These are phyloP conservation scores for Listronotus bonariensis DNA, from an alignment of 1,140 invertebrate species.

Conservation along the genomic window DNA sequence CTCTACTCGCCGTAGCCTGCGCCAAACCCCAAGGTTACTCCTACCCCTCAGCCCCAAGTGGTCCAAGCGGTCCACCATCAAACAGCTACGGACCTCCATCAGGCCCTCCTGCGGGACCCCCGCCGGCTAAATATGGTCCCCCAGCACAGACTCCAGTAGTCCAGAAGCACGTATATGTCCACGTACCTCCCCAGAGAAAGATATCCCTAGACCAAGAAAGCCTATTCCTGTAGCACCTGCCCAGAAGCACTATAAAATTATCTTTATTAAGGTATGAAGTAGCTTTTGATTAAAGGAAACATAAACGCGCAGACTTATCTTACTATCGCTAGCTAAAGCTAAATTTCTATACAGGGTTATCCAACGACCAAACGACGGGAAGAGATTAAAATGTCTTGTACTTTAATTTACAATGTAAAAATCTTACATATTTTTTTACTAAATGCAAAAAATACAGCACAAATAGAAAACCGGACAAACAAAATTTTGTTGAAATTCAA, in stretches of 20 bases:
- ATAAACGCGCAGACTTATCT: no score
- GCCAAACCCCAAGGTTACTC: slow-evolving; percentile 43
- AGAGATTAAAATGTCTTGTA: no score
- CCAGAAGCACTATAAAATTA: slow-evolving; percentile 87
- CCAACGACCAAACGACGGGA: no score
- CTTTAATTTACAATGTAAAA: no score
- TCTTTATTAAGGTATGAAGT: slow-evolving; percentile 76
- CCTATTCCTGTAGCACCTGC: slow-evolving; percentile 63
- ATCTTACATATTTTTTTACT: no score
- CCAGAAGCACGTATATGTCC: slow-evolving; percentile 82
- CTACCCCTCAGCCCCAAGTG: slow-evolving; percentile 40
- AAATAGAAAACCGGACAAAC: no score
- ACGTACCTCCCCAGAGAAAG: slow-evolving; percentile 72
- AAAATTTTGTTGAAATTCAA: no score
- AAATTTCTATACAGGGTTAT: no score
- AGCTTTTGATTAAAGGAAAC: no score
- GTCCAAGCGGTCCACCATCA: slow-evolving; percentile 28
- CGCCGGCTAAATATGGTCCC: slow-evolving; percentile 43
- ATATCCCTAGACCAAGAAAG: slow-evolving; percentile 63
- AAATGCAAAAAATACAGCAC: no score
- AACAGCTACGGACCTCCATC: slow-evolving; percentile 33
- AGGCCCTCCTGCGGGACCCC: slow-evolving; percentile 18
- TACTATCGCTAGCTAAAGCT: no score
- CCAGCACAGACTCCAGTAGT: slow-evolving; percentile 56
- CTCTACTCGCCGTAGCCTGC: slow-evolving; percentile 36